Conservation (phyloP, 2,888 invertebrate genomes). For the Meteorus cinctellus region DNA sequence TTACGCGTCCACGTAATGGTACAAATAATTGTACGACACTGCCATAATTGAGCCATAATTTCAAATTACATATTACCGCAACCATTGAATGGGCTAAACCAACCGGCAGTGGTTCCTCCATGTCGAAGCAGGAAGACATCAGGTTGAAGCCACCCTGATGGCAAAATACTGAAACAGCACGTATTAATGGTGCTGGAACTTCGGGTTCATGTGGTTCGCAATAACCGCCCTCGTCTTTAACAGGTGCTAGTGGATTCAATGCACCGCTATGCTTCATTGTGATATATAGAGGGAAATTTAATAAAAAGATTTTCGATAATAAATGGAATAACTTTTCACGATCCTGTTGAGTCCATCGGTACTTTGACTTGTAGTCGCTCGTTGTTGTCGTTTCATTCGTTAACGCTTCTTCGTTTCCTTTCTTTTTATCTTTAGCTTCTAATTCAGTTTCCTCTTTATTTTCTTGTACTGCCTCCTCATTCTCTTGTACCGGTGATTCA, state of each 20-base stretch:
- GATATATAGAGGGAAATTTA: conserved; percentile 92
- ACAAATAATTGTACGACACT: conserved; percentile 92
- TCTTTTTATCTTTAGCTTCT: conserved; percentile 59
- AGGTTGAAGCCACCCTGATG: conserved; percentile 91
- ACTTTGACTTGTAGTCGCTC: conserved; percentile 46
- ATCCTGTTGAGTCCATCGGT: conserved; percentile 84
- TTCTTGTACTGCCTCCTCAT: conserved; percentile 54
- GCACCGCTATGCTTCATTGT: conserved; percentile 87
- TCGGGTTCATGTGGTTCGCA: conserved; percentile 96
- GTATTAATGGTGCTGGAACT: conserved; percentile 90
- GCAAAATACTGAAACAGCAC: conserved; percentile 95
- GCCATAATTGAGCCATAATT: conserved; percentile 94
- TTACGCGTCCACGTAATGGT: conserved; percentile 88
- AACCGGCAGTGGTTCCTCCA: conserved; percentile 85
- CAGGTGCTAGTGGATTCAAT: conserved; percentile 71
- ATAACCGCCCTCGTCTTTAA: conserved; percentile 86
- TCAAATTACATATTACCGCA: conserved; percentile 92
- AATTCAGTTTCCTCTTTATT: conserved; percentile 59
- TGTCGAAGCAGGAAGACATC: conserved; percentile 90
- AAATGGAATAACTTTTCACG: conserved; percentile 91
- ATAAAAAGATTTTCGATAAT: conserved; percentile 89
- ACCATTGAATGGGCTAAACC: conserved; percentile 94
- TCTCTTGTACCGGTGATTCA: conserved; percentile 44
- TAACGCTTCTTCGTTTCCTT: conserved; percentile 66
- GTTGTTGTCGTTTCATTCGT: conserved; percentile 46